These are phyloP conservation scores for Aplocera efformata DNA, from an alignment of 2,888 invertebrate species.

Conservation along the genomic window DNA sequence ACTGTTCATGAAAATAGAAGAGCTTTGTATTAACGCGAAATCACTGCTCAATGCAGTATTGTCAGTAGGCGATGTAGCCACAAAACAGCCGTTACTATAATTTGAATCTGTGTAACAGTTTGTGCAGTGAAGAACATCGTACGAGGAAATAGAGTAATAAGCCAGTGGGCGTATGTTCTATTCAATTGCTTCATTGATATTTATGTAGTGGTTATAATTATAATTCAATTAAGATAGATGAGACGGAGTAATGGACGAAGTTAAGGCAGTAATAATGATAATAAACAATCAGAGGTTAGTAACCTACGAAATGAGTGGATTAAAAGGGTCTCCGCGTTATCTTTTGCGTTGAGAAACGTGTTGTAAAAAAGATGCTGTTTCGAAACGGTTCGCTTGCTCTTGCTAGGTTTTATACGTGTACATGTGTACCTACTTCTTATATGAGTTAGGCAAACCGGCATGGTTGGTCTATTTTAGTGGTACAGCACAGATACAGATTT, in stretches of 20 bases:
- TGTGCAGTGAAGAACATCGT: constrained; percentile 16
- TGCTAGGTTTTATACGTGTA: no score
- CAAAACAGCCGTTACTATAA: no score
- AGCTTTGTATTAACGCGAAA: no score
- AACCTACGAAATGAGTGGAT: constrained; percentile 15
- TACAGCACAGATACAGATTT: no score
- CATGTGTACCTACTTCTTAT: no score
- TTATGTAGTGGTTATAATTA: constrained; percentile 59
- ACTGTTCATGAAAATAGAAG: no score
- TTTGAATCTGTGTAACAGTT: background rate
- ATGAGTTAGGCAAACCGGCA: no score
- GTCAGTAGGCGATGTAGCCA: no score
- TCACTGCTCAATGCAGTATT: no score
- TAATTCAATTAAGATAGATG: constrained; percentile 53
- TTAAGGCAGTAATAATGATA: constrained; percentile 1
- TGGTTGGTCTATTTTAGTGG: no score
- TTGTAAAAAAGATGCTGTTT: constrained; percentile 1
- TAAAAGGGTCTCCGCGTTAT: constrained; percentile 19
- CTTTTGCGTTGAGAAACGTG: constrained; percentile 12
- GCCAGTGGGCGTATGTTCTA: constrained; percentile 48
- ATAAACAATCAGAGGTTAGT: constrained; percentile 16
- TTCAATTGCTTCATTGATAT: constrained; percentile 64
- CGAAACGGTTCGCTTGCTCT: constrained; percentile 4
- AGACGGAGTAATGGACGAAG: constrained; percentile 17
- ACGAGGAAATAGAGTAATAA: constrained; percentile 27